These are phyloP conservation scores for Laspeyria flexula DNA, from an alignment of 2,888 invertebrate species.

Conservation along the genomic window DNA sequence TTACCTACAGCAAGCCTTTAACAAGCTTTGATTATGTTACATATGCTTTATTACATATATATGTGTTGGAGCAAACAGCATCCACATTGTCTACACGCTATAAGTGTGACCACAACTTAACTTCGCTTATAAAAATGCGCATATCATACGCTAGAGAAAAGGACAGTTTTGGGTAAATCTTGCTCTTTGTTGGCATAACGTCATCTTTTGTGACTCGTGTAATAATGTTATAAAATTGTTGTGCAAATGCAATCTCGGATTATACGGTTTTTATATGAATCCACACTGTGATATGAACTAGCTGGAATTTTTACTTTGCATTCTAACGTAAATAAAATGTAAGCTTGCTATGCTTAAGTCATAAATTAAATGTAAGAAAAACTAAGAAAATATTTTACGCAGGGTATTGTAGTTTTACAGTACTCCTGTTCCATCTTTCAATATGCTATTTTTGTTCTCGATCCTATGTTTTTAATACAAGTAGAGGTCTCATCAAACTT, in stretches of 20 bases:
- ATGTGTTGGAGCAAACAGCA: too few relatives aligned
- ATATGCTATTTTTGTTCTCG: too few relatives aligned
- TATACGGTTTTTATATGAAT: constrained; percentile 45
- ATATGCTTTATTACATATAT: too few relatives aligned
- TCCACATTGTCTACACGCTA: too few relatives aligned
- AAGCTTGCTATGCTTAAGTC: background rate
- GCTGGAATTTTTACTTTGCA: background rate
- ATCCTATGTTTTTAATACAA: too few relatives aligned
- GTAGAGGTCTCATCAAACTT: too few relatives aligned
- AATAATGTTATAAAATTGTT: constrained; percentile 66
- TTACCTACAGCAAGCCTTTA: too few relatives aligned
- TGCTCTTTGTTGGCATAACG: constrained; percentile 65
- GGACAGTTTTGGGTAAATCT: constrained; percentile 73
- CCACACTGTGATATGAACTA: constrained; percentile 15
- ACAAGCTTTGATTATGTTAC: too few relatives aligned
- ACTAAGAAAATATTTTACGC: too few relatives aligned
- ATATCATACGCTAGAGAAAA: constrained; percentile 64
- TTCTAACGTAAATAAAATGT: background rate
- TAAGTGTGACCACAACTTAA: constrained; percentile 38
- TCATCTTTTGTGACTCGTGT: constrained; percentile 61
- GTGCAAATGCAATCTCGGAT: constrained; percentile 56
- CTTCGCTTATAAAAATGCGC: constrained; percentile 74
- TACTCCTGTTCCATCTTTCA: too few relatives aligned
- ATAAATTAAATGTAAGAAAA: background rate
- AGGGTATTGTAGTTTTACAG: too few relatives aligned